Evolutionary conservation across 1,140 invertebrate species (phyloP), one percentile per base, ranked within the genome.

Genomic region (Polyergus mexicanus): DNA sequence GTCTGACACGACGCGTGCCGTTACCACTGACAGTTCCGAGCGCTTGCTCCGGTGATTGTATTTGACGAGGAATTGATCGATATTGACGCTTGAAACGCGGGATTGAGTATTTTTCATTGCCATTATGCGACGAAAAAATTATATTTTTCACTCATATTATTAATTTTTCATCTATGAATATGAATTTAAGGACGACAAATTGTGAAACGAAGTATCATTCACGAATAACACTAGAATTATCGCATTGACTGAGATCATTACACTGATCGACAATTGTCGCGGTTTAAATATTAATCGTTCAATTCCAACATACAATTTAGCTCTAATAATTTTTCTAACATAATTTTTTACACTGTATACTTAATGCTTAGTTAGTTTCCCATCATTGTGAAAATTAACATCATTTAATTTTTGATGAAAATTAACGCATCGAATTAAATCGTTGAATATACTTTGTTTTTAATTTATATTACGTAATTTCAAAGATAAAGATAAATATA

Each of bases 1-100:
- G 84, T 32, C 60, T 44, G 60, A 41, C 66, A 44, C 44, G 58
- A 38, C 84, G 58, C 54, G 51, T 32, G 25, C 69, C n/a, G 32
- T 69, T 83, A 56, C 25, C 44, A 80, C 77, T 80, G 77, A 69
- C 65, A 65, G 47, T 35, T 41, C 22, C 41, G 41, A 38, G 22
- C 22, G 8, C 28, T 80, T 6, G 16, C 47, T 68, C 32, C 47
- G 47, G 1, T 68, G 13, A 25, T 25, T n/a, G 60, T 47, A 22
- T 66, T 66, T 28, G 19, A 6, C 41, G 41, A 16, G 22, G 44
- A 10, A n/a, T 38, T n/a, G 38, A 2, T 38, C 54, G n/a, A 13
- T 10, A 25, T 58, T 75, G 22, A 56, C 3, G 22, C 6, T 75
- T 19, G 7, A 56, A 74, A 35, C 2, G n/a, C 7, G 7, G 32